Evolutionary conservation across 2,888 invertebrate species (phyloP), one percentile per base, ranked within the genome.

Genomic region (Lutraria lutraria): DNA sequence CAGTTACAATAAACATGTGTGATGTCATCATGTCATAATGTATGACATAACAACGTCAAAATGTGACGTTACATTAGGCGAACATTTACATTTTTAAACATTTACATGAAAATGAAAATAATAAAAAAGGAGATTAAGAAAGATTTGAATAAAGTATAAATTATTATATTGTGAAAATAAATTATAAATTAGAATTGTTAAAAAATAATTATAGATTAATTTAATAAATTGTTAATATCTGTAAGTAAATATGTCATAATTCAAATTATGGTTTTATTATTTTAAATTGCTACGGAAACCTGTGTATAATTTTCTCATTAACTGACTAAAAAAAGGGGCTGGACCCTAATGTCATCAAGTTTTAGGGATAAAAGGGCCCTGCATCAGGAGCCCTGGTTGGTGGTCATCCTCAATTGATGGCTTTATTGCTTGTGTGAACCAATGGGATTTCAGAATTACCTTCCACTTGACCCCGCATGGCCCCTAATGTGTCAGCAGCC

Each of bases 401-500:
- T 76, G 76, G 76, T 25, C 76, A 76, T 31, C 16, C 19, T 19
- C 25, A 63, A 1, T 72, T 76, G 76, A 76, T 76, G 76, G 31
- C 19, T 56, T 19, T 31, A 34, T 16, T 76, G 4, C 19, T 34
- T 76, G 16, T 31, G 31, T 19, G 31, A 31, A 19, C 76, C 76
- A 76, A 76, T 76, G 13, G 13, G n/a, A 19, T 16, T 31, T 76
- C 76, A 31, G 13, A 76, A 19, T 19, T 31, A 34, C 76, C 29
- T 19, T 34, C 34, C 13, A 34, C 31, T 76, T 76, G 76, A 76
- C 76, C 76, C 31, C 16, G 15, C 76, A 34, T 76, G 34, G 76
- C 76, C 76, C 76, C 34, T 76, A 34, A 76, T 76, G 34, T 76
- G 76, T 34, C 31, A 19, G 76, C 76, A 76, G 19, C 76, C 16